These are phyloP conservation scores for Mesodorylaimus sp. DNA, from an alignment of 2,888 invertebrate genomes.

Conservation along the genomic window DNA sequence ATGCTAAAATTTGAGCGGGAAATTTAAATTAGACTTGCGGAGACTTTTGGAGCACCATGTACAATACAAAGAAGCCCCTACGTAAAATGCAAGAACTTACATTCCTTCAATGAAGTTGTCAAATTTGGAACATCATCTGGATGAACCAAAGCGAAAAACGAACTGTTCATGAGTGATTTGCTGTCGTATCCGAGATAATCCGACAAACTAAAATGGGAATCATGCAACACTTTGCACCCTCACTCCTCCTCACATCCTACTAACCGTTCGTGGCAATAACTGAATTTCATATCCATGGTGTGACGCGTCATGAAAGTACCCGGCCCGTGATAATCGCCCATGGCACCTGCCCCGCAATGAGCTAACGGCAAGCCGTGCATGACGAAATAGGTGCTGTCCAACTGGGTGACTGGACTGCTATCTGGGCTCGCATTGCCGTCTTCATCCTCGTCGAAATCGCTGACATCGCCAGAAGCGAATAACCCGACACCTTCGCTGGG, in stretches of 20 bases:
- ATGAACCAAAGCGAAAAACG: constrained; percentile 25
- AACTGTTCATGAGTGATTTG: constrained; percentile 20
- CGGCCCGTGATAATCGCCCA: neutral
- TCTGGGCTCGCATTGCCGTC: neutral
- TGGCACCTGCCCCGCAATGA: neutral
- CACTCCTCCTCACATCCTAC: too few species aligned
- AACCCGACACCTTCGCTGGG: neutral
- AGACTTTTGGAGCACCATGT: too few species aligned
- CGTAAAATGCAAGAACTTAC: constrained; percentile 1
- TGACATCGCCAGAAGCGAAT: neutral
- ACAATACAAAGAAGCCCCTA: too few species aligned
- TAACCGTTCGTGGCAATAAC: constrained; percentile 3
- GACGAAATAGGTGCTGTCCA: neutral
- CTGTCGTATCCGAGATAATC: constrained; percentile 15
- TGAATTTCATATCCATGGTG: constrained; percentile 4
- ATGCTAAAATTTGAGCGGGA: too few species aligned
- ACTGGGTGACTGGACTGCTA: neutral
- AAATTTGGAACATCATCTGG: constrained; percentile 17
- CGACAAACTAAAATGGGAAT: constrained; percentile 12
- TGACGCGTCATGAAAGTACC: neutral
- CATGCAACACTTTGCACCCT: constrained; percentile 12
- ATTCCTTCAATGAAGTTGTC: neutral
- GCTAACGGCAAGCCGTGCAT: neutral
- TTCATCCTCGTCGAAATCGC: neutral
- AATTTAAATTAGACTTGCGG: too few species aligned